phyloP scores from a whole-genome alignment of 2,797 vertebrate genomes.

The Neostethus bicornis region DNA sequence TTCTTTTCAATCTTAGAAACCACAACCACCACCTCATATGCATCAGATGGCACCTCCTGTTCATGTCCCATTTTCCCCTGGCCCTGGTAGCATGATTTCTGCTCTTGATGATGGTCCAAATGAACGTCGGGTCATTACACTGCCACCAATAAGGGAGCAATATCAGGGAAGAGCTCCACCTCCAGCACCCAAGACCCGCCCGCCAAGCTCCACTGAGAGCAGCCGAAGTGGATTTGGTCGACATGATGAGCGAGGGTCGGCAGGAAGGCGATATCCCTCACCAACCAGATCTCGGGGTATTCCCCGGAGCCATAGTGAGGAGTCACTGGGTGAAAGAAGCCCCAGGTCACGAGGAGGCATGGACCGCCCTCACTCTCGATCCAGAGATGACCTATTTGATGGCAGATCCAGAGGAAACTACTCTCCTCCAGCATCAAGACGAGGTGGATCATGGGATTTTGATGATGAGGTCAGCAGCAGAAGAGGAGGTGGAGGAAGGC shows the following conservation, averaged over 20 bases:
- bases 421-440: constrained; percentile 76
- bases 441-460: constrained; percentile 86
- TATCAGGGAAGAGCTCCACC: constrained; percentile 55
- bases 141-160: constrained; percentile 80
- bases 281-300: constrained; percentile 72
- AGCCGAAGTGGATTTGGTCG: constrained; percentile 72
- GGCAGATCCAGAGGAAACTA: constrained; percentile 76
- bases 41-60: constrained; percentile 65
- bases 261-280: constrained; percentile 62
- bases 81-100: constrained; percentile 90
- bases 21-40: constrained; percentile 23
- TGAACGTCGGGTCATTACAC: constrained; percentile 82
- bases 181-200: constrained; percentile 55
- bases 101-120: constrained; percentile 82
- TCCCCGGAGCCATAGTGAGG: constrained; percentile 82
- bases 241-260: constrained; percentile 49
- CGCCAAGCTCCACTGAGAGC: constrained; percentile 71
- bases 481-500: constrained; percentile 46
- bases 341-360: constrained; percentile 37
- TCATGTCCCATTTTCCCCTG: constrained; percentile 74
- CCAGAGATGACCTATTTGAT: constrained; percentile 77
- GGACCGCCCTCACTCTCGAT: constrained; percentile 67
- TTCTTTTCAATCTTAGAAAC: constrained; percentile 38
- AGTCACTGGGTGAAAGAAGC: constrained; percentile 73
- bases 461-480: constrained; percentile 80